These are phyloP conservation scores for Nycticebus coucang DNA, from an alignment of 2,113 vertebrate species.

Conservation along the genomic window DNA sequence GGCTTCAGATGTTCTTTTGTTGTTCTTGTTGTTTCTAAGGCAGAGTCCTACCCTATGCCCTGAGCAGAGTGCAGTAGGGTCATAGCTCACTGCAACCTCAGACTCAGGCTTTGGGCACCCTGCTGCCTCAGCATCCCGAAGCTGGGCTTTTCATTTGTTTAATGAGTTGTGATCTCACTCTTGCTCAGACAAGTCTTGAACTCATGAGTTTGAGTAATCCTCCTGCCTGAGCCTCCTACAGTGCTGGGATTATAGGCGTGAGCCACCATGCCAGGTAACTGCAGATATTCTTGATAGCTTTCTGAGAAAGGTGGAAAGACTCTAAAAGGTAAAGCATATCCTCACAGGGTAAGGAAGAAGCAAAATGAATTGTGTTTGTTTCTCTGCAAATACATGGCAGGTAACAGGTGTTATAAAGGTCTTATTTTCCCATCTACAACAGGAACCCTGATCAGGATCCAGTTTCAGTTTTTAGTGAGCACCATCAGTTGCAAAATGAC, in stretches of 20 bases:
- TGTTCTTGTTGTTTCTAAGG: too few species aligned
- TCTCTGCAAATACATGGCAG: slow-evolving; percentile 20
- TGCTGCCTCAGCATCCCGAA: too few species aligned
- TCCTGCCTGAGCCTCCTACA: too few species aligned
- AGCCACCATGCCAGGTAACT: neutral
- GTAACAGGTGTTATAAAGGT: neutral
- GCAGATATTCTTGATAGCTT: neutral
- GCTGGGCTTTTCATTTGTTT: too few species aligned
- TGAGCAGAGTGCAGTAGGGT: too few species aligned
- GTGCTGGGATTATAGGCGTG: too few species aligned
- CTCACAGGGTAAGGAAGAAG: neutral
- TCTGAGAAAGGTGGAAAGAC: slow-evolving; percentile 7
- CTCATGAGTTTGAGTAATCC: too few species aligned
- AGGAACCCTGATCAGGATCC: neutral
- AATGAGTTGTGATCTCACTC: too few species aligned
- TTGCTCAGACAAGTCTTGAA: too few species aligned
- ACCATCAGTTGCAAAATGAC: neutral
- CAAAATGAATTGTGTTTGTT: neutral
- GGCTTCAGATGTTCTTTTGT: neutral
- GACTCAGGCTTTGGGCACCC: too few species aligned
- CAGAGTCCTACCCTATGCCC: too few species aligned
- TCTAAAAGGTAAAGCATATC: slow-evolving; percentile 49
- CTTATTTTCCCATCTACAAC: neutral
- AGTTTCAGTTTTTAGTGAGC: neutral
- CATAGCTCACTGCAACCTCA: too few species aligned